These are phyloP conservation scores for Nansenia antarctica DNA, from an alignment of 2,113 vertebrate genomes.

Conservation along the genomic window DNA sequence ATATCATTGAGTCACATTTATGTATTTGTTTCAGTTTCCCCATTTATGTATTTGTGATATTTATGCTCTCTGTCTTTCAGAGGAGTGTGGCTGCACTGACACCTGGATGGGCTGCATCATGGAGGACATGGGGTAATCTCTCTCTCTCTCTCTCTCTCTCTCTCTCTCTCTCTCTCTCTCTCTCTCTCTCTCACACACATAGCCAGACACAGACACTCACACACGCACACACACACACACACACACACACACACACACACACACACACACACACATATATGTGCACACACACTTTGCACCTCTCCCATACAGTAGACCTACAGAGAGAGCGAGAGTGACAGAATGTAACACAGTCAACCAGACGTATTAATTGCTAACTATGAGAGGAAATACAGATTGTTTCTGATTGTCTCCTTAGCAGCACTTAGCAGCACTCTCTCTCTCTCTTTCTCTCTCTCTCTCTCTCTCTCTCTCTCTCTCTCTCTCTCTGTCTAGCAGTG, in stretches of 20 bases:
- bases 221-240: conserved; percentile 4
- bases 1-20: too few species aligned
- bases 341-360: not conserved
- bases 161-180: not conserved
- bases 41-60: not conserved
- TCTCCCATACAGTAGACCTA: too few species aligned
- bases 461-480: not conserved
- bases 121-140: conserved; percentile 91
- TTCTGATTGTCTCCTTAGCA: not conserved
- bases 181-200: not conserved
- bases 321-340: not conserved
- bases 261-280: not conserved
- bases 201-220: conserved; percentile 4
- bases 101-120: conserved; percentile 93
- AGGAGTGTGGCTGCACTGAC: conserved; percentile 90
- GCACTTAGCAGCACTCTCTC: not conserved
- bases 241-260: conserved; percentile 4
- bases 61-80: conserved; percentile 35
- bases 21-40: not conserved
- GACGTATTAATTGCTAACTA: not conserved
- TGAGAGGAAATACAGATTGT: not conserved
- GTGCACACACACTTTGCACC: too few species aligned
- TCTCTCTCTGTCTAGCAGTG: conserved; percentile 71
- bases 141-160: not conserved
- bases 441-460: not conserved